Conservation (phyloP, 2,113 vertebrate genomes). For the Paratilapia polleni region DNA sequence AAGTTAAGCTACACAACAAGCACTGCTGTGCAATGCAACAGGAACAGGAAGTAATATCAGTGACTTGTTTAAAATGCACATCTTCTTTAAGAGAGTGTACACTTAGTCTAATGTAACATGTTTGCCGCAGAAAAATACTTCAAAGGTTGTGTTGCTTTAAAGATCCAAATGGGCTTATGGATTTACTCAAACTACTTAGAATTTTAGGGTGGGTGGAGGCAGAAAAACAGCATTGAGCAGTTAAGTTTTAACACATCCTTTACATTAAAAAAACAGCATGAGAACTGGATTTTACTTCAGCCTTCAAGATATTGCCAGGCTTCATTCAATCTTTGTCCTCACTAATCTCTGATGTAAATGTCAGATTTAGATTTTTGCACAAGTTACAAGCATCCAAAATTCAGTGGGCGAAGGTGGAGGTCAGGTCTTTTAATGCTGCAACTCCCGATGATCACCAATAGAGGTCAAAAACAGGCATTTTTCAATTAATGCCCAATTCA, state of each 20-base stretch:
- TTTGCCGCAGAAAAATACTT: slow-evolving; percentile 7
- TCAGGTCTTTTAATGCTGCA: neutral
- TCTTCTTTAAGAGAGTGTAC: neutral
- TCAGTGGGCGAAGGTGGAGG: neutral
- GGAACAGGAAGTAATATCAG: neutral
- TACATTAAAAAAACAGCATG: neutral
- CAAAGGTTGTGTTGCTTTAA: neutral
- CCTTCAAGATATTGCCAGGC: neutral
- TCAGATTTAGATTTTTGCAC: neutral
- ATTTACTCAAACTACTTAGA: neutral
- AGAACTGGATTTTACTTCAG: neutral
- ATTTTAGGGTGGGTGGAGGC: neutral
- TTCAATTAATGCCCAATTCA: neutral
- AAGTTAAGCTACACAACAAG: no score
- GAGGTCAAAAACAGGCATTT: neutral
- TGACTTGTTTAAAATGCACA: slow-evolving; percentile 23
- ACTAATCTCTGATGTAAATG: neutral
- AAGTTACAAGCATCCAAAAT: neutral
- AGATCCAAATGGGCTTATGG: neutral
- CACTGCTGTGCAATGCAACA: no score
- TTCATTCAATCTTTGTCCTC: neutral
- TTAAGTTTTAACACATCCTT: neutral
- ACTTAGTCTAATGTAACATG: slow-evolving; percentile 12
- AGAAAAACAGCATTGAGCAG: neutral
- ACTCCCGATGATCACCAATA: neutral